Evolutionary conservation across 2,113 vertebrate genomes (phyloP).

Genomic region (Osmerus mordax): DNA sequence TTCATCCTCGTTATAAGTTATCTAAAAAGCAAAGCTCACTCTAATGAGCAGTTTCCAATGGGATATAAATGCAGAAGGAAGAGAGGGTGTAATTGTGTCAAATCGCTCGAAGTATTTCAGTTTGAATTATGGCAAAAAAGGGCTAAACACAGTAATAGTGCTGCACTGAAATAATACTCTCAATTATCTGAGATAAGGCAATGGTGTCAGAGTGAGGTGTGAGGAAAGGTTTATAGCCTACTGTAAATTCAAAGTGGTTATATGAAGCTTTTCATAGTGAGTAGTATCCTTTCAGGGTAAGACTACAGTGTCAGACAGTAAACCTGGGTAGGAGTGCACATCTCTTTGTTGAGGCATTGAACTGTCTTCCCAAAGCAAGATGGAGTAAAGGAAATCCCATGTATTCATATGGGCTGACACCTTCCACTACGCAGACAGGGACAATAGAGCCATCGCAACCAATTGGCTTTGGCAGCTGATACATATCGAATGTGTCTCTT

Average conservation of each 20-base stretch:
- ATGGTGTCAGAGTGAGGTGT: background rate
- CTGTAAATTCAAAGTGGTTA: background rate
- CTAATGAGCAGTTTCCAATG: slow-evolving; percentile 71
- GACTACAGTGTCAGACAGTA: too few relatives aligned
- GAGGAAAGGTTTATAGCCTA: background rate
- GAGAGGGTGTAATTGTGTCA: slow-evolving; percentile 69
- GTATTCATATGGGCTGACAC: slow-evolving; percentile 36
- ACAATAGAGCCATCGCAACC: slow-evolving; percentile 71
- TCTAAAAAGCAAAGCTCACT: slow-evolving; percentile 68
- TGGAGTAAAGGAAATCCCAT: background rate
- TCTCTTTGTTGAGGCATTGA: background rate
- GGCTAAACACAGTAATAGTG: slow-evolving; percentile 32
- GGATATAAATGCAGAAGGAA: slow-evolving; percentile 61
- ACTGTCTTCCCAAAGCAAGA: slow-evolving; percentile 1
- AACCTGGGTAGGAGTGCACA: background rate
- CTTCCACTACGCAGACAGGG: slow-evolving; percentile 60
- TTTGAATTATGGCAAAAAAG: slow-evolving; percentile 62
- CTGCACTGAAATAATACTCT: too few relatives aligned
- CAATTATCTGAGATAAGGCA: slow-evolving; percentile 24
- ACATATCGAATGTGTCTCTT: slow-evolving; percentile 56
- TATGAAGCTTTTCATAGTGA: too few relatives aligned
- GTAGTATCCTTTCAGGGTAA: too few relatives aligned
- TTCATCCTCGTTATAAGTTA: slow-evolving; percentile 72
- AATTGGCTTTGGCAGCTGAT: slow-evolving; percentile 61
- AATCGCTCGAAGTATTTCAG: slow-evolving; percentile 72